Conservation (phyloP, 2,113 vertebrate genomes). For the Chrysemys picta region DNA sequence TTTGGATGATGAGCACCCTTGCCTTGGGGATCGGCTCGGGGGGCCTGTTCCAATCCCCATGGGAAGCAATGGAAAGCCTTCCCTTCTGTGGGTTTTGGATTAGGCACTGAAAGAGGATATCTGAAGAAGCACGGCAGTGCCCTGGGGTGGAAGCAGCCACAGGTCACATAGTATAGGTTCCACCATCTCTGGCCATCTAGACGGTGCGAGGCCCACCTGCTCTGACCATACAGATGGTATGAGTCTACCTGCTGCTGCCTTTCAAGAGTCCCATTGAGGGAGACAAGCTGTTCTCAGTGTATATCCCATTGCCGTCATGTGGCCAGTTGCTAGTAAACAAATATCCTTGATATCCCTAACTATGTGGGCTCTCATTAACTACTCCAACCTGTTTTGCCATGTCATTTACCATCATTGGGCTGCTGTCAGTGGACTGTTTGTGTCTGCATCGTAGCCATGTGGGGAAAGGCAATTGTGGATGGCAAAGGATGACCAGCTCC, state of each 20-base stretch:
- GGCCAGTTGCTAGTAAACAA: not conserved
- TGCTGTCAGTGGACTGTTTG: not conserved
- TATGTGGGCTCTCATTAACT: not conserved
- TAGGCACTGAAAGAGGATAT: not conserved
- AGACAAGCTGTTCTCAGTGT: not conserved
- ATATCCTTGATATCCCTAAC: not conserved
- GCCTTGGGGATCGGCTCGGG: not conserved
- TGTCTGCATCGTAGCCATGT: not conserved
- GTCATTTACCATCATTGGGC: not conserved
- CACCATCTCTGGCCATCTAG: not conserved
- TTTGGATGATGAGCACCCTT: not conserved
- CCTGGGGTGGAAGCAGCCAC: not conserved
- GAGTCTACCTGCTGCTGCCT: not conserved
- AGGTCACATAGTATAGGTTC: not conserved
- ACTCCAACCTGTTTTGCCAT: not conserved
- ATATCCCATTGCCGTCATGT: not conserved
- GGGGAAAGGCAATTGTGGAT: not conserved
- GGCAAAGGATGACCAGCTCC: not conserved
- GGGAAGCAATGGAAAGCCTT: not conserved
- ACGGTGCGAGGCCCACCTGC: not conserved
- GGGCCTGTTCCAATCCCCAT: not conserved
- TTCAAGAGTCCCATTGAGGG: not conserved
- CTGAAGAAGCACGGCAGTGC: not conserved
- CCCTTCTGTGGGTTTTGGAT: not conserved
- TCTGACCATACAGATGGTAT: not conserved